Evolutionary conservation across 2,888 invertebrate genomes (phyloP).

Genomic region (Caenorhabditis sulstoni): DNA sequence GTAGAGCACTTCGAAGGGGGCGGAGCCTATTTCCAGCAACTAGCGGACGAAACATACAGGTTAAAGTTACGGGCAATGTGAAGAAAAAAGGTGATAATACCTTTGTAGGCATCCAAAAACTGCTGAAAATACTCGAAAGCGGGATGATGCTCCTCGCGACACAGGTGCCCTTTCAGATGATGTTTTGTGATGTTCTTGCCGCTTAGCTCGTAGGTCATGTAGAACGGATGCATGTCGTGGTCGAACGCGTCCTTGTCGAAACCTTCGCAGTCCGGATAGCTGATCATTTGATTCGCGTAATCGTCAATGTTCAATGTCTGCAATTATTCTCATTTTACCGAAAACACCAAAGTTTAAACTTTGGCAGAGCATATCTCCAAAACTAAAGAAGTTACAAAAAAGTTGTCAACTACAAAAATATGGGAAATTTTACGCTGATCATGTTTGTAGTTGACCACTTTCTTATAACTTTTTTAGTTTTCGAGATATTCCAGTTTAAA

Average conservation of each 20-base stretch:
- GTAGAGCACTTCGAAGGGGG: too few relatives aligned
- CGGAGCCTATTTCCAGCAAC: too few relatives aligned
- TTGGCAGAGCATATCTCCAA: too few relatives aligned
- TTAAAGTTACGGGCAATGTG: not conserved
- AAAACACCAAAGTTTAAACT: too few relatives aligned
- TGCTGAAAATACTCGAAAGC: slow-evolving; percentile 54
- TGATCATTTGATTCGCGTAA: slow-evolving; percentile 59
- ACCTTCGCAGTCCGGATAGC: slow-evolving; percentile 61
- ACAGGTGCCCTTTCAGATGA: slow-evolving; percentile 12
- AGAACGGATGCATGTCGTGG: slow-evolving; percentile 62
- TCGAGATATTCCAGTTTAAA: too few relatives aligned
- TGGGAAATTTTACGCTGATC: too few relatives aligned
- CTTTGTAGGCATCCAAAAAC: slow-evolving; percentile 60
- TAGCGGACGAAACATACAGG: too few relatives aligned
- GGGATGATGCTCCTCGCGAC: slow-evolving; percentile 47
- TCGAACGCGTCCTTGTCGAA: slow-evolving; percentile 55
- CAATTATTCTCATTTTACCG: too few relatives aligned
- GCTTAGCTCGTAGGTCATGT: slow-evolving; percentile 1
- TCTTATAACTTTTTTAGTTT: too few relatives aligned
- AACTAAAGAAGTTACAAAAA: too few relatives aligned
- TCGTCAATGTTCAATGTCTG: slow-evolving; percentile 3
- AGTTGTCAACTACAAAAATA: too few relatives aligned
- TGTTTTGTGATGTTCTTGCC: slow-evolving; percentile 6
- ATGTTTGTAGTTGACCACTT: too few relatives aligned
- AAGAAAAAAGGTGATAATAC: not conserved